phyloP scores from a whole-genome alignment of 2,113 vertebrate species.

The Semicossyphus pulcher region DNA sequence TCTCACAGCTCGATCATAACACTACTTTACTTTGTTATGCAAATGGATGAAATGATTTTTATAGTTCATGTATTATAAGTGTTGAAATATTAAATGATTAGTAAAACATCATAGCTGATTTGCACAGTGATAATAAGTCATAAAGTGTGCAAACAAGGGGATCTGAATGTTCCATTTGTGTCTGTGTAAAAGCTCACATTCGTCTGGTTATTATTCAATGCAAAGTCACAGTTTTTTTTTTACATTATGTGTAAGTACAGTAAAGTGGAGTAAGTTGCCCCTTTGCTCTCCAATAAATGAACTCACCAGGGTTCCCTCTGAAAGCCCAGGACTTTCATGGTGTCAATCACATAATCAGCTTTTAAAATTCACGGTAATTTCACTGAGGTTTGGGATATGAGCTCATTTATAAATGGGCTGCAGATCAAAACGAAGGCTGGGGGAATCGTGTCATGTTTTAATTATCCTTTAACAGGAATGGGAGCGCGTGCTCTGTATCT shows the following conservation, averaged over 20 bases:
- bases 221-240: conserved; percentile 13
- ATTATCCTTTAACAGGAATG: conserved; percentile 65
- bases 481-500: conserved; percentile 38
- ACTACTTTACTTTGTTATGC: too few relatives aligned
- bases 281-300: conserved; percentile 30
- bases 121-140: background rate
- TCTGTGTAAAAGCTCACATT: too few relatives aligned
- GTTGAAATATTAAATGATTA: too few relatives aligned
- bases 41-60: too few relatives aligned
- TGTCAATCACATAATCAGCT: conserved; percentile 68
- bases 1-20: too few relatives aligned
- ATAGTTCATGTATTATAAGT: too few relatives aligned
- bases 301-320: conserved; percentile 48
- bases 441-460: conserved; percentile 66
- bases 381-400: conserved; percentile 59
- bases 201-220: too few relatives aligned
- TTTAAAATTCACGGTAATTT: conserved; percentile 55
- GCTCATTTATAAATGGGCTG: conserved; percentile 64
- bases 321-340: conserved; percentile 51
- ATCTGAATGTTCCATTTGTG: too few relatives aligned
- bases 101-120: too few relatives aligned
- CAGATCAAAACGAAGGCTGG: conserved; percentile 56
- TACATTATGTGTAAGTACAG: conserved; percentile 27
- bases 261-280: background rate
- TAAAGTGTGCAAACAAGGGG: too few relatives aligned